These are phyloP conservation scores for Orchesella flavescens DNA, from an alignment of 2,888 invertebrate genomes.

Conservation along the genomic window DNA sequence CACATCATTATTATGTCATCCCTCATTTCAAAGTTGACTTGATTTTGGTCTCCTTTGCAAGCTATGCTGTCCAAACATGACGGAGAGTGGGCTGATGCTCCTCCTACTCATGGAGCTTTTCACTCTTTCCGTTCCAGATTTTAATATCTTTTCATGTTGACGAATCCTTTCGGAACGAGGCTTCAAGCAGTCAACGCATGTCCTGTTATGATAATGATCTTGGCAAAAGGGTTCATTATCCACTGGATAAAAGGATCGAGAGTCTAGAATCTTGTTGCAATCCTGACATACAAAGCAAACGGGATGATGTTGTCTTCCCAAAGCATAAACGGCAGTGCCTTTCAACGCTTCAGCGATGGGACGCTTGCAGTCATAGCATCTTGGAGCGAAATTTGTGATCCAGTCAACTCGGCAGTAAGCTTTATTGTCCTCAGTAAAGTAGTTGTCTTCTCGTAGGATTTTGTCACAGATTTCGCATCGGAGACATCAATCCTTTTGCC, in stretches of 20 bases:
- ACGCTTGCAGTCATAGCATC: slow-evolving; percentile 65
- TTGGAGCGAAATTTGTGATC: slow-evolving; percentile 69
- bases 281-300: slow-evolving; percentile 70
- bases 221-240: slow-evolving; percentile 69
- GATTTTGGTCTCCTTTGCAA: slow-evolving; percentile 65
- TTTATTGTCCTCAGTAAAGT: slow-evolving; percentile 64
- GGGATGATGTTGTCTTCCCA: slow-evolving; percentile 69
- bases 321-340: slow-evolving; percentile 67
- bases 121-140: slow-evolving; percentile 69
- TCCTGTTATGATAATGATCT: slow-evolving; percentile 68
- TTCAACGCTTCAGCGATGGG: slow-evolving; percentile 68
- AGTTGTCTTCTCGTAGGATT: slow-evolving; percentile 69
- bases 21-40: slow-evolving; percentile 44
- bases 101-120: slow-evolving; percentile 58
- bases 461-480: slow-evolving; percentile 68
- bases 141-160: slow-evolving; percentile 71
- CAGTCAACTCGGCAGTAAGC: slow-evolving; percentile 70
- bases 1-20: too few relatives aligned
- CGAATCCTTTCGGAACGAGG: slow-evolving; percentile 59
- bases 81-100: slow-evolving; percentile 66
- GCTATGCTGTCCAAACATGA: slow-evolving; percentile 52
- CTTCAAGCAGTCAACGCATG: slow-evolving; percentile 70
- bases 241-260: slow-evolving; percentile 68
- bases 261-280: slow-evolving; percentile 68
- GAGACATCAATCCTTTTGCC: slow-evolving; percentile 70